A percentile compares a stretch with the other conserved stretches of the same genome.
Evolutionary conservation across 2,113 vertebrate species (phyloP).

Genomic region (Cathartes aura): DNA sequence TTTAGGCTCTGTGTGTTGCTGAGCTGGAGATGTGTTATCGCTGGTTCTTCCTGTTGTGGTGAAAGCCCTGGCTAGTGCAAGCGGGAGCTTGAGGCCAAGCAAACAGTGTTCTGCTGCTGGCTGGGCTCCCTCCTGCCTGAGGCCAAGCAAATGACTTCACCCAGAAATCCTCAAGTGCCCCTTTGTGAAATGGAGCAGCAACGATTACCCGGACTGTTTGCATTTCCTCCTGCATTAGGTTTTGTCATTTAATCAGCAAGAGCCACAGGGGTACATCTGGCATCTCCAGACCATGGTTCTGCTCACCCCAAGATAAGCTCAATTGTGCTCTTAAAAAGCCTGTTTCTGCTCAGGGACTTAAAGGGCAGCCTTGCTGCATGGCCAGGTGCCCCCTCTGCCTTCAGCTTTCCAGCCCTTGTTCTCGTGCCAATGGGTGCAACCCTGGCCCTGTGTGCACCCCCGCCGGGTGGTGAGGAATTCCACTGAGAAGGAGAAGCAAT

Average conservation of each 20-base stretch:
- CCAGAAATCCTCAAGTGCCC: background rate
- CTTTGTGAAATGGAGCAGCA: background rate
- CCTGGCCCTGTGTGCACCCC: too few relatives aligned
- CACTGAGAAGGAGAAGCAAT: background rate
- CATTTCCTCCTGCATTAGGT: background rate
- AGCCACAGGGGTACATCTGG: background rate
- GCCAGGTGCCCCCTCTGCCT: background rate
- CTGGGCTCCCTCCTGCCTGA: background rate
- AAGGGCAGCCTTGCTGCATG: background rate
- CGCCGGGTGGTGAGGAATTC: rapidly evolving
- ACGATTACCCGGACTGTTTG: rapidly evolving
- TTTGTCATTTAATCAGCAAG: background rate
- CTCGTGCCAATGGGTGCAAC: rapidly evolving
- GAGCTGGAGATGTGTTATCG: background rate
- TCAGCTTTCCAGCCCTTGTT: background rate
- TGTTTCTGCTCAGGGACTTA: background rate
- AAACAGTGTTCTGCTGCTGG: background rate
- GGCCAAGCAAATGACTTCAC: background rate
- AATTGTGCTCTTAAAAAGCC: background rate
- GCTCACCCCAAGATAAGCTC: background rate
- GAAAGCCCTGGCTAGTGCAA: background rate
- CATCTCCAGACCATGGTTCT: background rate
- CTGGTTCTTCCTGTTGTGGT: background rate
- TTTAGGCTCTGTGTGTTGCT: background rate
- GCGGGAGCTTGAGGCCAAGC: background rate